Base-by-base conservation (phyloP, 1,140 invertebrate species). In the Babylonia areolata region DNA sequence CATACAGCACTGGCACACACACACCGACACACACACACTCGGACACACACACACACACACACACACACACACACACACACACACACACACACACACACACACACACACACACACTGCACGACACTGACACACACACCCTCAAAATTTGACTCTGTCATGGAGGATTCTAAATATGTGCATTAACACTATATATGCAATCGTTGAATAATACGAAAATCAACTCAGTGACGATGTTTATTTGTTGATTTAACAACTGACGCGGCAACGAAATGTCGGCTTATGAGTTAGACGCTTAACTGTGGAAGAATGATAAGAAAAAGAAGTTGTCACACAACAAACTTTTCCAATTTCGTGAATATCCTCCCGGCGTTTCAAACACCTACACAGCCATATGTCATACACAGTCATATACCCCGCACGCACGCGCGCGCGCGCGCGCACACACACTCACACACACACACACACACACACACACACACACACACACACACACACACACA, bases 201-300 rank as follows among this genome's bases (percentile, higher is more conserved):
- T 23, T 5, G 58, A 95, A 95, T 89, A 96, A 95, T 87, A 95
- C 95, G 6, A 92, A 91, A 33, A 91, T 86, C 39, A 96, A 95
- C n/a, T n/a, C n/a, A n/a, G n/a, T n/a, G n/a, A n/a, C n/a, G n/a
- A n/a, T n/a, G n/a, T n/a, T n/a, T n/a, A n/a, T n/a, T n/a, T n/a
- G n/a, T n/a, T n/a, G n/a, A n/a, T n/a, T n/a, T n/a, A n/a, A n/a
- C n/a, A n/a, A n/a, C n/a, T n/a, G n/a, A n/a, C n/a, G n/a, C n/a
- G n/a, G n/a, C n/a, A n/a, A n/a, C n/a, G n/a, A n/a, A n/a, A n/a
- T n/a, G n/a, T n/a, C n/a, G n/a, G n/a, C n/a, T n/a, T n/a, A n/a
- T n/a, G n/a, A n/a, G n/a, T n/a, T 91, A 96, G 94, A 89, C 95
- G 93, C 84, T 95, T 79, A 95, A 95, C 87, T 95, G 93, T 85